phyloP scores from a whole-genome alignment of 1,140 invertebrate genomes.

The Leptonema lineaticorne region DNA sequence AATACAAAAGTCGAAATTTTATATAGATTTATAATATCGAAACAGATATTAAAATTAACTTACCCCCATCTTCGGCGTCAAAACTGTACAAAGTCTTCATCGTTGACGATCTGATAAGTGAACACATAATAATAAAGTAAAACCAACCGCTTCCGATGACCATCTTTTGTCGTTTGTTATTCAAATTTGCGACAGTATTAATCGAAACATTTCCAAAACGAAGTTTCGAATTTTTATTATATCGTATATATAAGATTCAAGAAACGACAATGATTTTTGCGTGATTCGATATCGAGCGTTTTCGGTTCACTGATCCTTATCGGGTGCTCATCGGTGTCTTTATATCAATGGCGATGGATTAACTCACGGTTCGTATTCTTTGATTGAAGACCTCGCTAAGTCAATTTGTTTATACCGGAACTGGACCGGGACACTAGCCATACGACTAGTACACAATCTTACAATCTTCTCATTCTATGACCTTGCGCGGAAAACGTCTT shows the following conservation, averaged over 20 bases:
- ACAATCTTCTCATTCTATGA: slow-evolving; percentile 6
- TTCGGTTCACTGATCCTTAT: neutral
- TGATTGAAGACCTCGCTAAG: slow-evolving; percentile 35
- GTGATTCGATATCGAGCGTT: neutral
- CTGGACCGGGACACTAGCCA: slow-evolving; percentile 14
- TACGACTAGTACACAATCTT: slow-evolving; percentile 16
- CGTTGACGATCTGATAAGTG: neutral
- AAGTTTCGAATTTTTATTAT: neutral
- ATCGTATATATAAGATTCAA: neutral
- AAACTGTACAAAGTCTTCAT: neutral
- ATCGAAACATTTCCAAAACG: neutral
- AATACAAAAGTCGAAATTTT: no score
- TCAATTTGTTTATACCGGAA: slow-evolving; percentile 40
- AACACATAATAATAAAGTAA: neutral
- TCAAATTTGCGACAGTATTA: neutral
- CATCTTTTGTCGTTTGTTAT: neutral
- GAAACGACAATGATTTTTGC: neutral
- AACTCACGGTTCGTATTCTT: slow-evolving; percentile 7
- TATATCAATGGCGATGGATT: slow-evolving; percentile 1
- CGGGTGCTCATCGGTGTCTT: slow-evolving; percentile 20
- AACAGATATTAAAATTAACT: neutral
- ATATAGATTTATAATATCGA: no score
- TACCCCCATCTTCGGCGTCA: slow-evolving; percentile 5
- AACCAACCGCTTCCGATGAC: neutral
- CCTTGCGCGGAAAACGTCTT: neutral